Evolutionary conservation across 2,113 vertebrate species (phyloP), one percentile per base, ranked within the genome.

Genomic region (Smithornis capensis): DNA sequence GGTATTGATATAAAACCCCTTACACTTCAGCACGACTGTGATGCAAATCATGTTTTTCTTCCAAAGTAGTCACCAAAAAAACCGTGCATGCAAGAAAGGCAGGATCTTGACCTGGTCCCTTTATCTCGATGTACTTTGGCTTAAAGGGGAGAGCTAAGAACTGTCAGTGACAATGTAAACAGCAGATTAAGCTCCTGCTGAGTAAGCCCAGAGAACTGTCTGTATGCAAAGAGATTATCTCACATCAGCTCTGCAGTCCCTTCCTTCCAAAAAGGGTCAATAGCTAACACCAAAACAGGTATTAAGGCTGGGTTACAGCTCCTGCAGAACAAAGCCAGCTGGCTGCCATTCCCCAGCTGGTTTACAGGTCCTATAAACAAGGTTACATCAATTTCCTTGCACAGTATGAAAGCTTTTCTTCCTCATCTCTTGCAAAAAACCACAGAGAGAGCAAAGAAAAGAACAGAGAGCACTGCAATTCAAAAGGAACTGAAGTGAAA

Each of bases 371-470:
- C 42, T 22, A 67, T 9, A 69, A 94, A 81, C 59, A 62, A 74
- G 28, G 42, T 52, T 28, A 83, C 44, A 77, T 17, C 12, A 2
- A 50, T 63, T 71, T 86, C 59, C 83, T 71, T 18, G 14, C 68
- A 68, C 56, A 56, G 57, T 4, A 78, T 17, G 50, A 80, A 47
- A 73, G 52, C 64, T 86, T 80, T 80, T 88, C 94, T 64, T 93
- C 69, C 92, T 92, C 75, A 18, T 74, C 79, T 89, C 95, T 87
- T 81, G 28, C 16, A 90, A 87, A 90, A 87, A 56, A 63, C 19
- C 56, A 60, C 29, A 84, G 84, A 89, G 77, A 79, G 75, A 87
- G 31, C 80, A 92, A 1, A 94, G 85, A 87, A 90, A 94, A 90
- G 40, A 71, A 31, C 1, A 65, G 63, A 62, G 78, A 75, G 62